Base-by-base conservation (phyloP, 1,140 invertebrate genomes). In the Acromyrmex charruanus region DNA sequence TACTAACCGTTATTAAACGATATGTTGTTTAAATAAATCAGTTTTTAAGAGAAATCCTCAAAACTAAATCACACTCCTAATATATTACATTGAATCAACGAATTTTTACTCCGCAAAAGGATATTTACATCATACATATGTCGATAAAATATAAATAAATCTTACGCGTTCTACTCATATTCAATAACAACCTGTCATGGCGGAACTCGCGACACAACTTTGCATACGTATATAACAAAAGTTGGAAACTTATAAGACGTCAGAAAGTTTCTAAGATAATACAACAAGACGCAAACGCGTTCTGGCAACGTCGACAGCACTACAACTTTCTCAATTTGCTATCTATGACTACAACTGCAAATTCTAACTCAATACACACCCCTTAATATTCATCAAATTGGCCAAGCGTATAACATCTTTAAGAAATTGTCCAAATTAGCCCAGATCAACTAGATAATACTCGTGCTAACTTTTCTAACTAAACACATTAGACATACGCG, bases 231-330 rank as follows among this genome's bases (percentile, higher is more conserved):
- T 91, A 93, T 93, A 93, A 92, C 91, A 88, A 91, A 93, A 93
- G 91, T 93, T 93, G 18, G 72, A 82, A 92, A 92, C 88, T 93
- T 92, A 92, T 92, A 93, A 93, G 92, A 92, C 92, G 91, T 93
- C 92, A 93, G 82, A 82, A 92, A 93, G 87, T 93, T 93, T 92
- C 90, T 74, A 91, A 92, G 92, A 93, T 93, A 93, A 93, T 93
- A 90, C 91, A 93, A 90, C 91, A 89, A 89, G 92, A 91, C 89
- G 86, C 87, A 87, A 92, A 90, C 87, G 87, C 77, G 81, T 69
- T 72, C 87, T 88, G 89, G 85, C 87, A 89, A 72, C 68, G 51
- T 39, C 71, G 63, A 39, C 61, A 74, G 44, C 59, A 63, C 69
- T 72, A 59, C 90, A 93, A 93, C 92, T 93, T 93, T 93, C 91